A percentile compares a stretch with the other conserved stretches of the same genome.
These are phyloP conservation scores for Blennius ocellaris DNA, from an alignment of 2,113 vertebrate species.

Conservation along the genomic window DNA sequence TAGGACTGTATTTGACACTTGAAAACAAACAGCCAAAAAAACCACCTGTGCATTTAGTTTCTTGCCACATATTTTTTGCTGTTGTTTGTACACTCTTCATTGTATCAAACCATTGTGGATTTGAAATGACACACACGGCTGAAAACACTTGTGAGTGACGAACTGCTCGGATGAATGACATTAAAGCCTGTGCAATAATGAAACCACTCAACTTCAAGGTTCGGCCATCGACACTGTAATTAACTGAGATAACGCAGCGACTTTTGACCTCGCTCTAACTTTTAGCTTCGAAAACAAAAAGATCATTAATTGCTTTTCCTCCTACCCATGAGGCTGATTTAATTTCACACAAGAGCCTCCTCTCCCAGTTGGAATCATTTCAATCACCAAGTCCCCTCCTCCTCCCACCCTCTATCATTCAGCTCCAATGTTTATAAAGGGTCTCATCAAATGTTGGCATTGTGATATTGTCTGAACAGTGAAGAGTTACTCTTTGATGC, in stretches of 20 bases:
- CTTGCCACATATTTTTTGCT: too few species aligned
- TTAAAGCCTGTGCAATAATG: conserved; percentile 26
- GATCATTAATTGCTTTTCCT: conserved; percentile 61
- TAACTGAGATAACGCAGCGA: conserved; percentile 19
- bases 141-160: conserved; percentile 20
- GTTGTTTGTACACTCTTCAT: background rate
- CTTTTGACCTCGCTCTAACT: conserved; percentile 42
- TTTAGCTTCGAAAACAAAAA: conserved; percentile 46
- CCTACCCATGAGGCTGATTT: conserved; percentile 46
- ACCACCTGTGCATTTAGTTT: too few species aligned
- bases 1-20: background rate
- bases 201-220: conserved; percentile 33
- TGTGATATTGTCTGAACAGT: background rate
- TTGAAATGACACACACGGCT: background rate
- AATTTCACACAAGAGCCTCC: conserved; percentile 55
- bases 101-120: background rate
- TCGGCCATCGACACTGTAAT: conserved; percentile 45
- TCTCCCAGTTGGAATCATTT: conserved; percentile 46
- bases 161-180: conserved; percentile 18
- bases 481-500: background rate
- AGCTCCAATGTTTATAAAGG: background rate
- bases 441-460: background rate
- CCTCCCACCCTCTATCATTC: background rate
- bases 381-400: conserved; percentile 21
- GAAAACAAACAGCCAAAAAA: too few species aligned